phyloP scores from a whole-genome alignment of 2,888 invertebrate genomes.

The Enoplolaimus lenunculus region DNA sequence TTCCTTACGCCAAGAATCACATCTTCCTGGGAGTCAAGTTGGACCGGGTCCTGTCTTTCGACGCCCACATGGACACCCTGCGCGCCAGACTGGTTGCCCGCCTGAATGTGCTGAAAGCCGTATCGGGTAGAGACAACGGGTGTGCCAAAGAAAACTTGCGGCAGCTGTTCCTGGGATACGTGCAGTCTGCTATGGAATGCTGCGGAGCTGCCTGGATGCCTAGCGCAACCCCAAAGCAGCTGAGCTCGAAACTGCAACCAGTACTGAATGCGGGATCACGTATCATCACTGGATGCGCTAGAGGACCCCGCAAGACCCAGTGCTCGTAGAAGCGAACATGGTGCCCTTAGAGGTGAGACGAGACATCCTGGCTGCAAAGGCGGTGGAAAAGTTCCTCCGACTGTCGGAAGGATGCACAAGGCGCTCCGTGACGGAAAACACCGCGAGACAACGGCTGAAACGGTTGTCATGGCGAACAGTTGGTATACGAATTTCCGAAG shows the following conservation, averaged over 20 bases:
- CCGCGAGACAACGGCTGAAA: not conserved
- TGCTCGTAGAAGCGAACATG: slow-evolving; percentile 1
- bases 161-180: not conserved
- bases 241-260: not conserved
- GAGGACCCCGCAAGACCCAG: not conserved
- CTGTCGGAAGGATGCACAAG: not conserved
- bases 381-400: not conserved
- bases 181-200: not conserved
- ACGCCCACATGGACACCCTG: not conserved
- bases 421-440: not conserved
- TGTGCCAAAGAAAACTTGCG: not conserved
- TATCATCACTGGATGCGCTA: not conserved
- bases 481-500: not conserved
- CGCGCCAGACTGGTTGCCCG: not conserved
- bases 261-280: not conserved
- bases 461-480: not conserved
- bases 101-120: not conserved
- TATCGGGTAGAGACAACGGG: not conserved
- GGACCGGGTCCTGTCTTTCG: not conserved
- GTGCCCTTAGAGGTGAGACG: not conserved
- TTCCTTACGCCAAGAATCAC: not conserved
- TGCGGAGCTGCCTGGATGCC: slow-evolving; percentile 1
- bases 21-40: slow-evolving; percentile 3
- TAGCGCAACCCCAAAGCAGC: not conserved
- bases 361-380: not conserved